phyloP scores from a whole-genome alignment of 2,888 invertebrate genomes.

The Orthonevra nobilis region DNA sequence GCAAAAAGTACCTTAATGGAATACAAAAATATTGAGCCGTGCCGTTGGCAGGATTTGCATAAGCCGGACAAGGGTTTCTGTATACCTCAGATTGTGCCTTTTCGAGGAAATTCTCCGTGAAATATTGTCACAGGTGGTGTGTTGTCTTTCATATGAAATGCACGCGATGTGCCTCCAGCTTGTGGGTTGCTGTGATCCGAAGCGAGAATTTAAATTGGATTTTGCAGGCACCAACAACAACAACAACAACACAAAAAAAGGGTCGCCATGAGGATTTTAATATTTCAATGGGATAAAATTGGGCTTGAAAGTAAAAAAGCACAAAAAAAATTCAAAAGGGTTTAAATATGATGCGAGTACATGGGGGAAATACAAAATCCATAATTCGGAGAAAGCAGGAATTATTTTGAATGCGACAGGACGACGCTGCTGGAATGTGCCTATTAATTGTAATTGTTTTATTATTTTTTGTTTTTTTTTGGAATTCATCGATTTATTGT shows the following conservation, averaged over 20 bases:
- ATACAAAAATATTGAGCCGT: slow-evolving; percentile 20
- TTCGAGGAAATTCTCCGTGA: background rate
- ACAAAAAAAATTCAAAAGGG: too few species aligned
- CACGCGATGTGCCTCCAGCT: background rate
- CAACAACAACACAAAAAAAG: slow-evolving; percentile 20
- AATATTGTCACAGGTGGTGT: slow-evolving; percentile 37
- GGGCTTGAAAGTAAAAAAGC: slow-evolving; percentile 22
- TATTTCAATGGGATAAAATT: slow-evolving; percentile 35
- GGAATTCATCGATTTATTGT: too few species aligned
- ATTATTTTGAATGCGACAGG: too few species aligned
- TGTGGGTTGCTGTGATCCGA: slow-evolving; percentile 12
- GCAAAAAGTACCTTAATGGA: background rate
- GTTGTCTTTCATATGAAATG: background rate
- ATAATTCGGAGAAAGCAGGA: too few species aligned
- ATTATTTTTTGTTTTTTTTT: too few species aligned
- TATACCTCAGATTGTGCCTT: background rate
- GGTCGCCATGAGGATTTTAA: slow-evolving; percentile 29
- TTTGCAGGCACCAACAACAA: too few species aligned
- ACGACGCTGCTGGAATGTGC: too few species aligned
- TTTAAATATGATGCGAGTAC: too few species aligned
- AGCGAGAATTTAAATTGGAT: slow-evolving; percentile 44
- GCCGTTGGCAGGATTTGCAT: slow-evolving; percentile 29
- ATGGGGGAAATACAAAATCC: too few species aligned
- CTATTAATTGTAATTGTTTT: too few species aligned
- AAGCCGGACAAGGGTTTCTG: slow-evolving; percentile 21